Evolutionary conservation across 2,888 invertebrate species (phyloP), one percentile per base, ranked within the genome.

Genomic region (Cosmia pyralina): DNA sequence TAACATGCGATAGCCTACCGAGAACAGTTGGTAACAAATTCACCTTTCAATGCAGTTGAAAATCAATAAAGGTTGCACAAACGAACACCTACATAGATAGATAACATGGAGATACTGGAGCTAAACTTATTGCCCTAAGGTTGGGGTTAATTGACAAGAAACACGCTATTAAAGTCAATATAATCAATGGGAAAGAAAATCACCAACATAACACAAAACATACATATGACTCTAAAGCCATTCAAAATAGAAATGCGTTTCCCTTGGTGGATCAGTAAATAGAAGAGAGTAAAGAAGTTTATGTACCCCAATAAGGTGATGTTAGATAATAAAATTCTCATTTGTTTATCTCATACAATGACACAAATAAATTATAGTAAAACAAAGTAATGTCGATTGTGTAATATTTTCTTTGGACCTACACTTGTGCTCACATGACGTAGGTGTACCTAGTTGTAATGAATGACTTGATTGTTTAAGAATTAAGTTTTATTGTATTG

Each of bases 111-210:
- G 28, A 76, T 59, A 72, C 55, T 84, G 69, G 55, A 71, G 69
- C 59, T 73, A 72, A 86, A 73, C 65, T 73, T 81, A 85, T 72
- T 60, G 57, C 72, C 73, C 62, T 69, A 72, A 75, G 82, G 85
- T 82, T 84, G 67, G 73, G 81, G 80, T 89, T 90, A 88, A 88
- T 87, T 83, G 86, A 69, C 84, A 75, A 79, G 90, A 90, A 90
- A 90, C 89, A 90, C 77, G 77, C 82, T 68, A 81, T 88, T 88
- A 88, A 90, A 84, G 80, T 85, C 85, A 83, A 82, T 84, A 84
- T 84, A 81, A 81, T 74, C 75, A 79, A 72, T 69, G 67, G 34
- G 68, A 79, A 69, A 73, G 13, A 48, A 58, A 52, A 79, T 79
- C 34, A 76, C 75, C 4, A 73, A 71, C 28, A 57, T 64, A 55